A percentile compares a stretch with the other conserved stretches of the same genome.
phyloP scores from a whole-genome alignment of 2,113 vertebrate species.

The Collichthys lucidus region DNA sequence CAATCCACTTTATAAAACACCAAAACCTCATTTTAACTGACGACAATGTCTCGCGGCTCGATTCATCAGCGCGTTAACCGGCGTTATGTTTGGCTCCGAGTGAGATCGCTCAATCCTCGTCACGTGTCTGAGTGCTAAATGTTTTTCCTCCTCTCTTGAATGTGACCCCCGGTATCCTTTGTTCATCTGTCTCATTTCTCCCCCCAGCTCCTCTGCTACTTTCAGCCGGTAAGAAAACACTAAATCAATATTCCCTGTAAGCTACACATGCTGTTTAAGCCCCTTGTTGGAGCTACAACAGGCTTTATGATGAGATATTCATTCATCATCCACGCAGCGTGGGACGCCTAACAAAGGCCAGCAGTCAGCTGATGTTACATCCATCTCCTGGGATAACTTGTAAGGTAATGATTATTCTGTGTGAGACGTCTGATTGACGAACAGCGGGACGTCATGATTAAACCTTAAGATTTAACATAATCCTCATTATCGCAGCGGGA shows the following conservation, averaged over 20 bases:
- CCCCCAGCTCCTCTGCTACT: conserved; percentile 8
- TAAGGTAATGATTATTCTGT: conserved; percentile 18
- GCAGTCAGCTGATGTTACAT: conserved; percentile 47
- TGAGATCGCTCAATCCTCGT: conserved; percentile 4
- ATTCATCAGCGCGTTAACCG: not conserved
- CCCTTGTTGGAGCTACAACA: conserved; percentile 19
- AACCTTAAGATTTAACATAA: conserved; percentile 3
- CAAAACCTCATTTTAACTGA: not conserved
- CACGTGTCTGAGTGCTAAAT: not conserved
- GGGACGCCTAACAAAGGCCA: conserved; percentile 23
- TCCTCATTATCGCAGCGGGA: not conserved
- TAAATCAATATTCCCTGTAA: conserved; percentile 59
- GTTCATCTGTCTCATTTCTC: conserved; percentile 17
- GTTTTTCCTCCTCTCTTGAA: conserved; percentile 34
- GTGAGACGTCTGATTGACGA: not conserved
- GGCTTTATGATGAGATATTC: conserved; percentile 39
- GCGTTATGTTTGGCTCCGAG: not conserved
- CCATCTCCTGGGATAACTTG: conserved; percentile 24
- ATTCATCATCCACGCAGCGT: conserved; percentile 43
- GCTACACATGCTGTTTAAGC: conserved; percentile 39
- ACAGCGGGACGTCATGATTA: not conserved
- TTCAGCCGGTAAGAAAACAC: conserved; percentile 46
- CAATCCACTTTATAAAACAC: not conserved
- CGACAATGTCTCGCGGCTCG: not conserved
- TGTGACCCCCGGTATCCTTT: conserved; percentile 35